These are phyloP conservation scores for Sternotherus odoratus DNA, from an alignment of 2,797 vertebrate genomes.

Conservation along the genomic window DNA sequence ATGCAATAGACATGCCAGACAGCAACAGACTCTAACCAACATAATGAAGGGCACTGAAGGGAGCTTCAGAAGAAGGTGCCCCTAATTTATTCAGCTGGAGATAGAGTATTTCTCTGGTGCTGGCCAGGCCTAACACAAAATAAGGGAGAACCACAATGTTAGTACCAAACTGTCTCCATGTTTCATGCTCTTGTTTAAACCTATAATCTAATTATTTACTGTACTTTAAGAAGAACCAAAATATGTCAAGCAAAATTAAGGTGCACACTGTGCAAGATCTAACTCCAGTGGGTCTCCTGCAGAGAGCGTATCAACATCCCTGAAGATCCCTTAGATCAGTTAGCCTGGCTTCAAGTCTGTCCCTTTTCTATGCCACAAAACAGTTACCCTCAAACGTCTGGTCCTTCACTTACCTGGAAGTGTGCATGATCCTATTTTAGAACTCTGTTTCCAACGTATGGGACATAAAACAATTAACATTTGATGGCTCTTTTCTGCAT, in stretches of 20 bases:
- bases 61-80: not conserved
- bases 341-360: fast-evolving
- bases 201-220: fast-evolving
- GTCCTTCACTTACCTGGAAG: not conserved
- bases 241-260: not conserved
- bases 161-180: not conserved
- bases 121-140: too few species aligned
- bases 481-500: not conserved
- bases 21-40: not conserved
- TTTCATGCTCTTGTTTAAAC: not conserved
- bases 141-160: not conserved
- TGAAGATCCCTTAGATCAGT: not conserved
- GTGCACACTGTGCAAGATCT: not conserved
- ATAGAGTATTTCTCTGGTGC: too few species aligned
- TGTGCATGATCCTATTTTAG: not conserved
- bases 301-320: fast-evolving
- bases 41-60: fast-evolving
- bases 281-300: not conserved
- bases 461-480: not conserved
- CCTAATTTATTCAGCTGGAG: not conserved
- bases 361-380: not conserved
- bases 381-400: not conserved
- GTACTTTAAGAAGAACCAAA: not conserved
- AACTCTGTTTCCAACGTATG: fast-evolving
- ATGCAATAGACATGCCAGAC: not conserved